Conservation (phyloP, 2,797 vertebrate genomes). For the Myioborus miniatus region DNA sequence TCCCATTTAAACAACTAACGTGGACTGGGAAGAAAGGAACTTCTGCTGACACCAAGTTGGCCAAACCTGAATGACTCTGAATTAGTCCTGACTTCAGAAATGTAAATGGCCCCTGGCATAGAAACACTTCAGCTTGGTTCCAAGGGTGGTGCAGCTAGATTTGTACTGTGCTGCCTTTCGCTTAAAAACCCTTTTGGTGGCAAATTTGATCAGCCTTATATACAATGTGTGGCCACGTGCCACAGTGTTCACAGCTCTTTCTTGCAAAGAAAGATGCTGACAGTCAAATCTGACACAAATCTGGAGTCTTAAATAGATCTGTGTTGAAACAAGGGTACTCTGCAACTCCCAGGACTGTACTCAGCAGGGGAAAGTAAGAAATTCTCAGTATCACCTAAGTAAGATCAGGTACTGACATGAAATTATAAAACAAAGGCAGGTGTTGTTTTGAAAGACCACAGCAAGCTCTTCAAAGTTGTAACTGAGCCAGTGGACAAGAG, state of each 20-base stretch:
- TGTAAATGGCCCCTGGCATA: accelerated
- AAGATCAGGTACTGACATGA: not conserved
- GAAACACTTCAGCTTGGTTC: not conserved
- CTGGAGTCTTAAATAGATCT: not conserved
- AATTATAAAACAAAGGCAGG: not conserved
- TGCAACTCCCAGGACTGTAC: not conserved
- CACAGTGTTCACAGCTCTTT: not conserved
- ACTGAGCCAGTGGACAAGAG: not conserved
- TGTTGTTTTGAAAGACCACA: not conserved
- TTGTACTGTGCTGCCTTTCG: not conserved
- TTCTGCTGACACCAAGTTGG: not conserved
- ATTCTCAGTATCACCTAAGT: not conserved
- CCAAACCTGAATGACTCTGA: not conserved
- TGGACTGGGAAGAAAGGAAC: not conserved
- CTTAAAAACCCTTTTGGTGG: not conserved
- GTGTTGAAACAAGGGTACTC: not conserved
- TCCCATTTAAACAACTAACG: not conserved
- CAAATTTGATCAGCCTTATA: not conserved
- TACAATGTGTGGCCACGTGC: not conserved
- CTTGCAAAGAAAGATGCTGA: not conserved
- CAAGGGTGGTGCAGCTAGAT: not conserved
- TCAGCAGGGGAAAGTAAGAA: not conserved
- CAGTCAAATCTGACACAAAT: not conserved
- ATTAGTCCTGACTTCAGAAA: not conserved
- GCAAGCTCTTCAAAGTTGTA: not conserved